A percentile compares a stretch with the other conserved stretches of the same genome.
These are phyloP conservation scores for Sialia sialis DNA, from an alignment of 2,113 vertebrate species.

Conservation along the genomic window DNA sequence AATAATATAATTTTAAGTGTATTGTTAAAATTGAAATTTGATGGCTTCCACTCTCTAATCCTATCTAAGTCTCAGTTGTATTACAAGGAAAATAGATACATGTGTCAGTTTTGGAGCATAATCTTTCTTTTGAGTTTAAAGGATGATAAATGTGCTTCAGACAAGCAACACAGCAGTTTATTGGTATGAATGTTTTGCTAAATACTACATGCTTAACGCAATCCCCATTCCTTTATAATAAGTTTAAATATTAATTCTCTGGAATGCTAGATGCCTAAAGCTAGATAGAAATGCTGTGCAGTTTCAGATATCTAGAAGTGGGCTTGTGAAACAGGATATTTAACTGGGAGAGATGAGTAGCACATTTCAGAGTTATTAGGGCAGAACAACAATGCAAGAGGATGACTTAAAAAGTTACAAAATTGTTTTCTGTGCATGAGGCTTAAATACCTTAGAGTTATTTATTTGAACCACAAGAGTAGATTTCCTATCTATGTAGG, in stretches of 20 bases:
- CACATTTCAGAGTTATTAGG: slow-evolving; percentile 72
- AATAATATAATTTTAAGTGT: slow-evolving; percentile 60
- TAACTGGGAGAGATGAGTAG: slow-evolving; percentile 73
- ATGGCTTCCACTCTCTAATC: slow-evolving; percentile 55
- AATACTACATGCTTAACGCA: slow-evolving; percentile 72
- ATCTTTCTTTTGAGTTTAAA: slow-evolving; percentile 51
- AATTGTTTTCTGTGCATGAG: slow-evolving; percentile 60
- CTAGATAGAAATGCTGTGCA: slow-evolving; percentile 71
- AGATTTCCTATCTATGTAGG: slow-evolving; percentile 5
- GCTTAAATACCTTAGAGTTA: slow-evolving; percentile 63
- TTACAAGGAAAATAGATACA: slow-evolving; percentile 53
- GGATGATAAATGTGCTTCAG: slow-evolving; percentile 62
- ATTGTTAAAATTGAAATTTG: slow-evolving; percentile 64
- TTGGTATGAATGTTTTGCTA: slow-evolving; percentile 69
- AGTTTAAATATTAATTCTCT: slow-evolving; percentile 83
- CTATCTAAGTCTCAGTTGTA: slow-evolving; percentile 31
- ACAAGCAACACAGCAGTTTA: slow-evolving; percentile 55
- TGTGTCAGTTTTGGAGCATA: slow-evolving; percentile 34
- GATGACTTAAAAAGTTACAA: slow-evolving; percentile 61
- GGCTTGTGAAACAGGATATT: slow-evolving; percentile 81
- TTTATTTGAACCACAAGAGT: slow-evolving; percentile 1
- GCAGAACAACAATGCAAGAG: slow-evolving; percentile 54
- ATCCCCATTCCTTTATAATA: slow-evolving; percentile 77
- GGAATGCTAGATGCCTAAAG: slow-evolving; percentile 81
- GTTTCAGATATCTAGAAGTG: slow-evolving; percentile 76